These are phyloP conservation scores for Drosophila setosimentum DNA, from an alignment of 2,888 invertebrate species.

Conservation along the genomic window DNA sequence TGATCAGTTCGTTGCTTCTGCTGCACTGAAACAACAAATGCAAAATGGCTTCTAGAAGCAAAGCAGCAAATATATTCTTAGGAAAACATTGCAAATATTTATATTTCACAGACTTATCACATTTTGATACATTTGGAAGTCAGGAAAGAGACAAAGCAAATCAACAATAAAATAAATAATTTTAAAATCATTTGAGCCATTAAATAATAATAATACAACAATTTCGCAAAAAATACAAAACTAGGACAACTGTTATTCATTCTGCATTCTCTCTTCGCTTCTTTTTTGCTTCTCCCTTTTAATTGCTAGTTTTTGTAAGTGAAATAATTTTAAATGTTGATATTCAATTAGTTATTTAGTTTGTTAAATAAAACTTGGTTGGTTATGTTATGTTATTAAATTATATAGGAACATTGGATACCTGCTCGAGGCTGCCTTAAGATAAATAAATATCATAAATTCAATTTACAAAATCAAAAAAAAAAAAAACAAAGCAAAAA, in stretches of 20 bases:
- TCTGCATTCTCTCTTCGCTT: background rate
- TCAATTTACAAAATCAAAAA: background rate
- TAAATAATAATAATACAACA: background rate
- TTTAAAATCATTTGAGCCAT: background rate
- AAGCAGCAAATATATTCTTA: background rate
- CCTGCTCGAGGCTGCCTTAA: background rate
- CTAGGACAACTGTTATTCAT: background rate
- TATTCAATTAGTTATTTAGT: too few relatives aligned
- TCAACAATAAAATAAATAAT: too few relatives aligned
- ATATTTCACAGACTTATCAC: background rate
- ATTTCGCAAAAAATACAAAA: background rate
- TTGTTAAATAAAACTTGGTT: background rate
- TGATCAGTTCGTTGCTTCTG: conserved; percentile 30
- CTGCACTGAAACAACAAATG: conserved; percentile 21
- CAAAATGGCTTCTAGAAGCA: conserved; percentile 15
- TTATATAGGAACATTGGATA: background rate
- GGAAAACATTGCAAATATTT: background rate
- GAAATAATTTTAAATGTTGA: background rate
- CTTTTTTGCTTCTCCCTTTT: background rate
- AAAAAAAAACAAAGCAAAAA: conserved; percentile 8
- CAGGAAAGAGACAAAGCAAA: background rate
- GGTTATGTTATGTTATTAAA: background rate
- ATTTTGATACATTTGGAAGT: background rate
- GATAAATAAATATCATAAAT: background rate
- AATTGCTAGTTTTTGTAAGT: background rate